A percentile compares a stretch with the other conserved stretches of the same genome.
phyloP scores from a whole-genome alignment of 2,888 invertebrate species.

The Dynastes grantii region DNA sequence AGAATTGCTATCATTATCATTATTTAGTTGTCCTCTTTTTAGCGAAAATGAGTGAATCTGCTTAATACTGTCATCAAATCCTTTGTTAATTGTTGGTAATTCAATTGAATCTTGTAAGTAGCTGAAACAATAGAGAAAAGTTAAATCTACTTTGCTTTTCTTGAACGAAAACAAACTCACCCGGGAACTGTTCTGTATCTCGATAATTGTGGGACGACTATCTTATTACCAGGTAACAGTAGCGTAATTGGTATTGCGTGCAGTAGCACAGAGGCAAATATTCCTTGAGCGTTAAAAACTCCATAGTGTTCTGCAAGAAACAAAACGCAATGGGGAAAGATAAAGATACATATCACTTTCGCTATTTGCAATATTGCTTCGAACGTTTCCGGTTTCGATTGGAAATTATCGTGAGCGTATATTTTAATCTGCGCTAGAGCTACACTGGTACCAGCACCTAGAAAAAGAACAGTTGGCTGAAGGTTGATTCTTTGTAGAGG shows the following conservation, averaged over 20 bases:
- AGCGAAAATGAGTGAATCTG: slow-evolving; percentile 6
- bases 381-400: slow-evolving; percentile 69
- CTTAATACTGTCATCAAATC: slow-evolving; percentile 28
- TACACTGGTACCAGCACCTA: slow-evolving; percentile 68
- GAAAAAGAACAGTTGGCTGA: neutral
- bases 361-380: slow-evolving; percentile 70
- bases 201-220: slow-evolving; percentile 12
- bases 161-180: slow-evolving; percentile 23
- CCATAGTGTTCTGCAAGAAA: slow-evolving; percentile 69
- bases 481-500: neutral
- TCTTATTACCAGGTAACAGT: slow-evolving; percentile 1
- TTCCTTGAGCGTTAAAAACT: slow-evolving; percentile 46
- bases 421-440: slow-evolving; percentile 72
- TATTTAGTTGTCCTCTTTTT: neutral
- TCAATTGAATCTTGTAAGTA: slow-evolving; percentile 51
- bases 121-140: slow-evolving; percentile 34
- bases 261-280: slow-evolving; percentile 45
- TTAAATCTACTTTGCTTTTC: neutral
- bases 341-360: slow-evolving; percentile 71
- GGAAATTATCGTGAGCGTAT: slow-evolving; percentile 72
- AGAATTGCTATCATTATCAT: slow-evolving; percentile 45
- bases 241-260: slow-evolving; percentile 47
- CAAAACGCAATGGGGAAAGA: slow-evolving; percentile 71
- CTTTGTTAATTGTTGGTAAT: slow-evolving; percentile 50
- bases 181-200: slow-evolving; percentile 50